Percentiles rank a stretch among this genome's conserved stretches.
Conservation (phyloP, 2,888 invertebrate species). For the Copidosoma aretas region DNA sequence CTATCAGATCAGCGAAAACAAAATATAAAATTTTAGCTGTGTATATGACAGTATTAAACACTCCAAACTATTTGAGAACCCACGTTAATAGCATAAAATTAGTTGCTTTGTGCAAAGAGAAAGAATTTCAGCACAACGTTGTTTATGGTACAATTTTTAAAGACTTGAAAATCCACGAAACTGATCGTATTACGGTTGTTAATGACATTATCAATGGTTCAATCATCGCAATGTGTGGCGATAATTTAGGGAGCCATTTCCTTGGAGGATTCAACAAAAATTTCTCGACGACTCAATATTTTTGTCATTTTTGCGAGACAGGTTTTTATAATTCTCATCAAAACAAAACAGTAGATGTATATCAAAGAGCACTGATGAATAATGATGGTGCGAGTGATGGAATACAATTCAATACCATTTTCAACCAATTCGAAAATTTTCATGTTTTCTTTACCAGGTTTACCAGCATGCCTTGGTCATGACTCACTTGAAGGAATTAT, state of each 20-base stretch:
- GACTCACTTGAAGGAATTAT: too few species aligned
- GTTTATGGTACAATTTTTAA: conserved; percentile 42
- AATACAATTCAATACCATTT: conserved; percentile 35
- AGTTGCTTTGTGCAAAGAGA: conserved; percentile 47
- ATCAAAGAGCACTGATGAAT: conserved; percentile 7
- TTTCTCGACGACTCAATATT: conserved; percentile 43
- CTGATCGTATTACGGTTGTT: neutral
- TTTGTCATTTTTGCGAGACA: conserved; percentile 45
- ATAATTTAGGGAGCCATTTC: conserved; percentile 43
- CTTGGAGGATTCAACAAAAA: conserved; percentile 50
- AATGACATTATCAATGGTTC: conserved; percentile 38
- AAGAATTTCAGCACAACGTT: conserved; percentile 43
- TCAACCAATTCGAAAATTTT: conserved; percentile 34
- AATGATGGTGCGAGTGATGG: conserved; percentile 17
- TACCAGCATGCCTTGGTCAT: too few species aligned
- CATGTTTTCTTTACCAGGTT: conserved; percentile 28
- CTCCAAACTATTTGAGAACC: conserved; percentile 43
- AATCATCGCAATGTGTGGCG: conserved; percentile 40
- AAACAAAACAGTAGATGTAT: conserved; percentile 5
- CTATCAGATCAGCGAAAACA: conserved; percentile 46
- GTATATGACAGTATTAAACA: conserved; percentile 47
- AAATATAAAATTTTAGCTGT: conserved; percentile 49
- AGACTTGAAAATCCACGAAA: conserved; percentile 45
- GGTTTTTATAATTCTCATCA: neutral
- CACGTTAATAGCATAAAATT: conserved; percentile 47